These are phyloP conservation scores for Boloria selene DNA, from an alignment of 2,888 invertebrate genomes.

Conservation along the genomic window DNA sequence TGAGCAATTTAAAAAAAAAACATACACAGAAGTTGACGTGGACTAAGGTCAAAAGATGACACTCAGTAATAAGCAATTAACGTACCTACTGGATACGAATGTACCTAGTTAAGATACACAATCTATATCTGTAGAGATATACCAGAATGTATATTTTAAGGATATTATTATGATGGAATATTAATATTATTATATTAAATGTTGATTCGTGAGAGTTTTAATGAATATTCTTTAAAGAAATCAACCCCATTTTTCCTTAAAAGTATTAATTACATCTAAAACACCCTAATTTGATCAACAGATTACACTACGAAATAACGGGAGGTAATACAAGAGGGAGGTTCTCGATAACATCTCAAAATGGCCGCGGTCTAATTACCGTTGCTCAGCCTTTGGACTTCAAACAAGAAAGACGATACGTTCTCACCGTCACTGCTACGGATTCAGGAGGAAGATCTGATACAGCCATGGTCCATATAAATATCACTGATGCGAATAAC, in stretches of 20 bases:
- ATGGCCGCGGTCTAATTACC: constrained; percentile 92
- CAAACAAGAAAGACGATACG: constrained; percentile 93
- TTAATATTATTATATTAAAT: too few species aligned
- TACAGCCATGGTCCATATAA: constrained; percentile 94
- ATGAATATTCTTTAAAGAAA: too few species aligned
- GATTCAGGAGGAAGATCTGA: constrained; percentile 95
- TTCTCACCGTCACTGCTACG: constrained; percentile 92
- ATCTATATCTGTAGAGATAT: too few species aligned
- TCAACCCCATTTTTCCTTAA: too few species aligned
- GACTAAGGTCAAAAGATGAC: too few species aligned
- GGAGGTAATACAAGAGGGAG: constrained; percentile 92
- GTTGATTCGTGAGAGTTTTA: too few species aligned
- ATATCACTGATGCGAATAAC: constrained; percentile 97
- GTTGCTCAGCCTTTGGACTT: constrained; percentile 95
- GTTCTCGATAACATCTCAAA: constrained; percentile 95
- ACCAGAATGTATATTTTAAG: too few species aligned
- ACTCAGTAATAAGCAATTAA: too few species aligned
- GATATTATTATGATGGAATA: too few species aligned
- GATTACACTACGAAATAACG: constrained; percentile 91
- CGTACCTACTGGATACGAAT: too few species aligned
- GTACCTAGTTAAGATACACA: too few species aligned
- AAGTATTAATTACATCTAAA: not conserved
- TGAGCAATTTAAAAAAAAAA: not conserved
- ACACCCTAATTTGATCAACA: constrained; percentile 40
- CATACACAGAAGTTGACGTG: too few species aligned